Percentiles rank a stretch among this genome's conserved stretches.
Conservation (phyloP, 1,140 invertebrate genomes). For the Metaphire vulgaris region DNA sequence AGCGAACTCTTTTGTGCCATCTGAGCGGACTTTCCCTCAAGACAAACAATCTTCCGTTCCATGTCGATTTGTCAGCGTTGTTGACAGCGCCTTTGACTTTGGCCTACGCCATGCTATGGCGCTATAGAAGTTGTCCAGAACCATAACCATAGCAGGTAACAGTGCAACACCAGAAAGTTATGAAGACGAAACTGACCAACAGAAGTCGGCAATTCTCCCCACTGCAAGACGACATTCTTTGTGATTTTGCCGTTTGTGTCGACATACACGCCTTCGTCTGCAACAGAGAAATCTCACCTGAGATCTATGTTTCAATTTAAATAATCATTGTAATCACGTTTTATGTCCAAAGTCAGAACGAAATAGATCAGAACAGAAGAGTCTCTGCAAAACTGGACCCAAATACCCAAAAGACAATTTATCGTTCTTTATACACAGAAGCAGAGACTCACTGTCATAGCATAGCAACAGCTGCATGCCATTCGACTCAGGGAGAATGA, state of each 20-base stretch:
- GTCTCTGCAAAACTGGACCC: neutral
- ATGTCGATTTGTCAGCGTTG: too few species aligned
- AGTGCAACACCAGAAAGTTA: too few species aligned
- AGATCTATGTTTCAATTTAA: neutral
- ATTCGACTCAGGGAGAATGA: constrained; percentile 92
- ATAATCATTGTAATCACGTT: neutral
- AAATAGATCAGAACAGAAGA: neutral
- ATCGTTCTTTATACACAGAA: neutral
- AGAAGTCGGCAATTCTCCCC: constrained; percentile 92
- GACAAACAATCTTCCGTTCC: too few species aligned
- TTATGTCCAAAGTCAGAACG: neutral
- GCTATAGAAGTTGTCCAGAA: too few species aligned
- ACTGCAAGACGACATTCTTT: constrained; percentile 69
- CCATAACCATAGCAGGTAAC: too few species aligned
- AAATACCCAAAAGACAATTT: neutral
- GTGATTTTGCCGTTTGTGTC: constrained; percentile 86
- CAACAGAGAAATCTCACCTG: constrained; percentile 24
- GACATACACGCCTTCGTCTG: constrained; percentile 92
- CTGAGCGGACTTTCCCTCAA: too few species aligned
- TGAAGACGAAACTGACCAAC: constrained; percentile 36
- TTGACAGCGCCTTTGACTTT: too few species aligned
- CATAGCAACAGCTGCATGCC: constrained; percentile 92
- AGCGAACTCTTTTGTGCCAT: too few species aligned
- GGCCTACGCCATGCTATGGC: too few species aligned
- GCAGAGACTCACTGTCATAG: constrained; percentile 69